Evolutionary conservation across 2,113 vertebrate genomes (phyloP).

Genomic region (Perca flavescens): DNA sequence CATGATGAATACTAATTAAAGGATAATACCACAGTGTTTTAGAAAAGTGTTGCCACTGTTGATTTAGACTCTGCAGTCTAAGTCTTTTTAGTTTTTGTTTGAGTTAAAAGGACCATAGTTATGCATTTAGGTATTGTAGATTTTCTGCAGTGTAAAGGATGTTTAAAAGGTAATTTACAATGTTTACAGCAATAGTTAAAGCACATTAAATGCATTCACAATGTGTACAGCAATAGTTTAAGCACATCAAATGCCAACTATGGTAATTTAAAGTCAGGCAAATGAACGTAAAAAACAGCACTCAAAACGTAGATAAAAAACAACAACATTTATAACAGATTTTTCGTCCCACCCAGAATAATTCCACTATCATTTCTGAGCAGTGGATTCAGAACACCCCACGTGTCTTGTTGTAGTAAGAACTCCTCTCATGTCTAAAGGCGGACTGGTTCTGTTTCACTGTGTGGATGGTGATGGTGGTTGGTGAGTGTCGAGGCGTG

Average conservation of each 20-base stretch:
- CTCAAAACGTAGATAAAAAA: background rate
- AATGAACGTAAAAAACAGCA: background rate
- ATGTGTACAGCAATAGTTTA: background rate
- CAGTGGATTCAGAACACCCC: conserved; percentile 5
- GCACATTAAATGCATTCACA: background rate
- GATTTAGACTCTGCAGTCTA: background rate
- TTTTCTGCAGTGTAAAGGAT: background rate
- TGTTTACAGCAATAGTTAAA: background rate
- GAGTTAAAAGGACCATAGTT: background rate
- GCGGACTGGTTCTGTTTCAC: background rate
- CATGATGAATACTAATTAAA: background rate
- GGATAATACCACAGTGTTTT: background rate
- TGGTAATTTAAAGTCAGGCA: background rate
- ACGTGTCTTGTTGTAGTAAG: conserved; percentile 24
- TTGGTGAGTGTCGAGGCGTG: conserved; percentile 15
- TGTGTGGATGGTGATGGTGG: background rate
- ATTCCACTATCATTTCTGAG: background rate
- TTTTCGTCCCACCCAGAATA: background rate
- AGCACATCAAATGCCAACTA: background rate
- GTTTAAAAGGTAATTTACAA: background rate
- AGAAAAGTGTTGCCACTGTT: background rate
- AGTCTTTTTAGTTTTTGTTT: background rate
- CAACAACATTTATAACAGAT: background rate
- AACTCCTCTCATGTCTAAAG: background rate
- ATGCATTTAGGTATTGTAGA: background rate